Percentiles rank a stretch among this genome's conserved stretches.
phyloP scores from a whole-genome alignment of 2,797 vertebrate genomes.

The Pseudomugil tenellus region DNA sequence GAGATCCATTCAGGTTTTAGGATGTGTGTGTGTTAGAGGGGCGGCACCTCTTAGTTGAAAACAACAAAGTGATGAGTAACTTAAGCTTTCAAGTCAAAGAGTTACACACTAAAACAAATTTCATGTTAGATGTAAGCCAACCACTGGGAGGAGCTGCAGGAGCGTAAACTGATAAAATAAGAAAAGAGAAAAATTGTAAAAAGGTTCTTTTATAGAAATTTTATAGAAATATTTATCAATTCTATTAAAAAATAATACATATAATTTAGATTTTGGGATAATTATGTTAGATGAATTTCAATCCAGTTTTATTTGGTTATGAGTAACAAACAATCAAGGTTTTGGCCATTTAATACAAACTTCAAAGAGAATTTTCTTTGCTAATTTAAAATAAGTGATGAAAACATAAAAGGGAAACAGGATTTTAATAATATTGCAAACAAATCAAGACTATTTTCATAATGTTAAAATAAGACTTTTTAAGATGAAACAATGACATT shows the following conservation, averaged over 20 bases:
- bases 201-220: no score
- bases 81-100: constrained; percentile 29
- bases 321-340: not conserved
- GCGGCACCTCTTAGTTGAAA: no score
- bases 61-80: no score
- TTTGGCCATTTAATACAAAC: not conserved
- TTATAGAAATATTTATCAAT: not conserved
- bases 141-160: constrained; percentile 61
- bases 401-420: not conserved
- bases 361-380: not conserved
- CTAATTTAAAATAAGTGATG: not conserved
- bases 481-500: not conserved
- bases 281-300: not conserved
- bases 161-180: not conserved
- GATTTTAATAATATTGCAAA: not conserved
- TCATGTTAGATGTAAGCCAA: not conserved
- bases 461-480: not conserved
- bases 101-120: constrained; percentile 30
- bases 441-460: not conserved
- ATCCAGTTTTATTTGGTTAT: not conserved
- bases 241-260: not conserved
- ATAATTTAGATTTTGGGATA: not conserved
- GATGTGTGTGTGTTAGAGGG: no score
- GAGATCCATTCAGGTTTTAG: constrained; percentile 42
- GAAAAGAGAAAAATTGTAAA: not conserved